phyloP scores from a whole-genome alignment of 2,113 vertebrate genomes.

The Picathartes gymnocephalus region DNA sequence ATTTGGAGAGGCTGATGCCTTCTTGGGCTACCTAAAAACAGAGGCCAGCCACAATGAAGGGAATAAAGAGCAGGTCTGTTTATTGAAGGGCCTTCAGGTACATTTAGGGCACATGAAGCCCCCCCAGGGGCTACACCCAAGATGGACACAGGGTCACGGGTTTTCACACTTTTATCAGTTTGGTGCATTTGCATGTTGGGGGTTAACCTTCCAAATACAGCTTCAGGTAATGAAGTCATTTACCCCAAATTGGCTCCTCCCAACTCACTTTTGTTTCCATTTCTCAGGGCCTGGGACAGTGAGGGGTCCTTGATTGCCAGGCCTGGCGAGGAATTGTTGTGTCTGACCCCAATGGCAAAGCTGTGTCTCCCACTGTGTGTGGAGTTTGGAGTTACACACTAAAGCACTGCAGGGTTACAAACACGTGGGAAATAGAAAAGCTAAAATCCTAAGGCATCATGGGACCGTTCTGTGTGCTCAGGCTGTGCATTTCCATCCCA shows the following conservation, averaged over 20 bases:
- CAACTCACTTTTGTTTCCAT: background rate
- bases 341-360: background rate
- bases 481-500: background rate
- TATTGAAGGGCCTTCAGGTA: background rate
- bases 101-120: background rate
- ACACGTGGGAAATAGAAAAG: accelerated
- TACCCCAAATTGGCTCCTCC: background rate
- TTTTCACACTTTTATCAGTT: background rate
- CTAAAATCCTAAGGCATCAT: background rate
- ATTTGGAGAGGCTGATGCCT: background rate
- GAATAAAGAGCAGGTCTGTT: background rate
- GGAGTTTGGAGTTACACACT: accelerated
- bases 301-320: background rate
- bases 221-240: background rate
- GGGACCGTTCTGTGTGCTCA: background rate
- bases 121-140: background rate
- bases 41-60: background rate
- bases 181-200: background rate
- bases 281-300: background rate
- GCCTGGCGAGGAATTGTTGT: background rate
- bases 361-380: background rate
- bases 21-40: background rate
- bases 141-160: accelerated
- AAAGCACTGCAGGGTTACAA: background rate
- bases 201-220: background rate